A percentile compares a stretch with the other conserved stretches of the same genome.
Conservation (phyloP, 2,797 vertebrate genomes). For the Pipistrellus kuhlii region DNA sequence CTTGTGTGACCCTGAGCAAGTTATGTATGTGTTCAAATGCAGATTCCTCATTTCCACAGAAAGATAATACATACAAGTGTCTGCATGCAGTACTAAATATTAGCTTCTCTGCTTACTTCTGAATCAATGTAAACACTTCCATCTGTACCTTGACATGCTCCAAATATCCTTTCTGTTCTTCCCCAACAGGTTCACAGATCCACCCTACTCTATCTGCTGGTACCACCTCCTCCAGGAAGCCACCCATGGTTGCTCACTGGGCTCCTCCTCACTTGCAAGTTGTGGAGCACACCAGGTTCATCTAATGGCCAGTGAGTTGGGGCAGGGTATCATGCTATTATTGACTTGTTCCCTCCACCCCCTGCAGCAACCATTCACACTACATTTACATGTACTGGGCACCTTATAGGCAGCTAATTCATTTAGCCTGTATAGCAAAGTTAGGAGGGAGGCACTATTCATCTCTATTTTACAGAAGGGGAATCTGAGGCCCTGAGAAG, state of each 20-base stretch:
- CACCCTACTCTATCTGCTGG: neutral
- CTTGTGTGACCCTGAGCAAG: neutral
- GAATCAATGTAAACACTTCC: neutral
- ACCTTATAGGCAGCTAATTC: neutral
- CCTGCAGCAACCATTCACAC: neutral
- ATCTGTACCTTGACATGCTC: too few species aligned
- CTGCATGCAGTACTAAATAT: neutral
- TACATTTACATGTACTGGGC: neutral
- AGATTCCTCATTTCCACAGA: neutral
- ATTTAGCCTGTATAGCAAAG: neutral
- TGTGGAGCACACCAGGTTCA: neutral
- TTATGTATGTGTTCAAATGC: neutral
- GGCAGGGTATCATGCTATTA: neutral
- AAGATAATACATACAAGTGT: neutral
- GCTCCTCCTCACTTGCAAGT: neutral
- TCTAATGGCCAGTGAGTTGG: neutral
- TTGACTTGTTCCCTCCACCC: too few species aligned
- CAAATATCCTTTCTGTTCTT: neutral
- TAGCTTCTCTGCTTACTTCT: neutral
- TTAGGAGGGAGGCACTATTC: neutral
- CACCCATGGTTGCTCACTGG: neutral
- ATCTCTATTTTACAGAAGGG: neutral
- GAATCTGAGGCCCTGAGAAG: neutral
- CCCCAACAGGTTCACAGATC: neutral
- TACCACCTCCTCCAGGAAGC: slow-evolving; percentile 17